Evolutionary conservation across 92 coral and sea anemone species (phyloP).

Genomic region (Heteractis magnifica): DNA sequence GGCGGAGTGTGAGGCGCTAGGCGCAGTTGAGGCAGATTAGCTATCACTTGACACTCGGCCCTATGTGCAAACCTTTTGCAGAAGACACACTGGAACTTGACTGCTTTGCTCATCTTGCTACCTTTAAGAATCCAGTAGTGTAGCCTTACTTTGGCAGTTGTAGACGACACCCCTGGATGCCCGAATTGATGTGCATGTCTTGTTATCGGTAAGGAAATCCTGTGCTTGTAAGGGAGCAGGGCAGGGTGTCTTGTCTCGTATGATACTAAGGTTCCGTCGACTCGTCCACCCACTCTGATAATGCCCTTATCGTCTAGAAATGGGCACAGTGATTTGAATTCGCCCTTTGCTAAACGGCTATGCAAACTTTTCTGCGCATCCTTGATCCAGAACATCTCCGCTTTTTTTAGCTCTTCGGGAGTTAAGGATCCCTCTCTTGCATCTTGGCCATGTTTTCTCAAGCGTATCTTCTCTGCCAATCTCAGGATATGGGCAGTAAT

Average conservation of each 20-base stretch:
- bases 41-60: constrained; percentile 46
- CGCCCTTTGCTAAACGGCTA: constrained; percentile 30
- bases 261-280: constrained; percentile 28
- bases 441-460: neutral
- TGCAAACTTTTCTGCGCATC: constrained; percentile 35
- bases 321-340: constrained; percentile 52
- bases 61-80: constrained; percentile 33
- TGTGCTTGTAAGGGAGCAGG: constrained; percentile 19
- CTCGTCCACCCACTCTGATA: constrained; percentile 50
- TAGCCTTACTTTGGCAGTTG: constrained; percentile 42
- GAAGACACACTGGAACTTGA: too few species aligned
- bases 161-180: constrained; percentile 49
- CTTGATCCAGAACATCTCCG: constrained; percentile 35
- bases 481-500: constrained; percentile 40
- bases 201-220: constrained; percentile 15
- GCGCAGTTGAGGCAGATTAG: constrained; percentile 42
- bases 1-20: constrained; percentile 46
- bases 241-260: constrained; percentile 24
- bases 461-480: constrained; percentile 20
- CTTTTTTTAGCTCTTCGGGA: constrained; percentile 36
- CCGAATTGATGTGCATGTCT: constrained; percentile 9
- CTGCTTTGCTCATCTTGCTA: constrained; percentile 30
- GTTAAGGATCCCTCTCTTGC: constrained; percentile 23
- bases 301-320: too few species aligned
- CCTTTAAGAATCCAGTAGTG: constrained; percentile 52